phyloP scores from a whole-genome alignment of 2,113 vertebrate genomes.

The Excalfactoria chinensis region DNA sequence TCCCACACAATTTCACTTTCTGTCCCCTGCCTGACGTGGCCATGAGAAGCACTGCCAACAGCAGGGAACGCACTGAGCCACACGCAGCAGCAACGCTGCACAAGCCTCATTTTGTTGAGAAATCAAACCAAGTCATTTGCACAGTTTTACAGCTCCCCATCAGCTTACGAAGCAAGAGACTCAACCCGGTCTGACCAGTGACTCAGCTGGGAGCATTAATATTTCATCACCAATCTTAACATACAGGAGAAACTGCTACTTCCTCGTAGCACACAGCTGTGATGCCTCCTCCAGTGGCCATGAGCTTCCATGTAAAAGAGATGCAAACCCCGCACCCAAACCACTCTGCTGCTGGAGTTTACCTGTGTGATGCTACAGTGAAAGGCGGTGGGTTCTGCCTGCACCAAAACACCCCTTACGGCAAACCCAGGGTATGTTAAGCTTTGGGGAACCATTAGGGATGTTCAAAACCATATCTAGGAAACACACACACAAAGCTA shows the following conservation, averaged over 20 bases:
- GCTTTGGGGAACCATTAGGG: background rate
- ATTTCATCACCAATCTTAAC: conserved; percentile 32
- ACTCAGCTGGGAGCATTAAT: conserved; percentile 26
- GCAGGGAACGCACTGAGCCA: background rate
- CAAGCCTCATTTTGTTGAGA: background rate
- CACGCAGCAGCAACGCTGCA: background rate
- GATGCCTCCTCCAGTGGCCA: background rate
- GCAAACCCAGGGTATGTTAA: background rate
- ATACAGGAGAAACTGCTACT: background rate
- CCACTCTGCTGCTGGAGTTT: background rate
- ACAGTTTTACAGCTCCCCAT: background rate
- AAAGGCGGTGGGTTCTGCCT: background rate
- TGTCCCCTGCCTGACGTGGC: background rate
- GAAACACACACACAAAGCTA: background rate
- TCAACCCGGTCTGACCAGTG: conserved; percentile 6
- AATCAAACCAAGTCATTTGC: background rate
- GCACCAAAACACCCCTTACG: background rate
- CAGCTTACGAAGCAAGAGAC: background rate
- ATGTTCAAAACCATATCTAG: background rate
- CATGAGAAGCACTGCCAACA: background rate
- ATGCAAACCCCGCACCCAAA: background rate
- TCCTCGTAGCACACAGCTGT: background rate
- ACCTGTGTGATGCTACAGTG: accelerated
- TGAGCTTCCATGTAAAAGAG: background rate
- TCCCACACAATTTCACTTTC: background rate